Evolutionary conservation across 2,113 vertebrate genomes (phyloP).

Genomic region (Mellivora capensis): DNA sequence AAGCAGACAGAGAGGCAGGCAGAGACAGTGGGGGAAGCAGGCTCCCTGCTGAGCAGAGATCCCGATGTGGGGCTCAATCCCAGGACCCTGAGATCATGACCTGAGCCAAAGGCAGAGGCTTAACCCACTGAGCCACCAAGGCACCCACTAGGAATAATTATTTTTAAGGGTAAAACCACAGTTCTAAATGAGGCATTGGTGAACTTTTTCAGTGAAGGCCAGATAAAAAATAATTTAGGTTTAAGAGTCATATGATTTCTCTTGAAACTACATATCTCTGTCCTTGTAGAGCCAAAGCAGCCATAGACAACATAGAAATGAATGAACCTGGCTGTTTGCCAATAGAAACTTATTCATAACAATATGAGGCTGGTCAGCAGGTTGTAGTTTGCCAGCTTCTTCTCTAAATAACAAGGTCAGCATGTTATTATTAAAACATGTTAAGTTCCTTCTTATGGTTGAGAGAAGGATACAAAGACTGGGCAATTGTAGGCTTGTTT

Average conservation of each 20-base stretch:
- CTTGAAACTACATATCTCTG: neutral
- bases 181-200: neutral
- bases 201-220: neutral
- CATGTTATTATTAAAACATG: neutral
- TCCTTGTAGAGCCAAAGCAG: neutral
- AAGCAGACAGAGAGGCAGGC: neutral
- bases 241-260: neutral
- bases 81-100: neutral
- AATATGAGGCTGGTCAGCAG: neutral
- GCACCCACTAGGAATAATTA: neutral
- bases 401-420: neutral
- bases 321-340: neutral
- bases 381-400: neutral
- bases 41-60: neutral
- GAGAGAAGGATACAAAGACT: neutral
- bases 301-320: neutral
- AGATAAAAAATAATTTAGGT: neutral
- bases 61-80: accelerated
- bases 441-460: neutral
- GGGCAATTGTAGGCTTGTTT: neutral
- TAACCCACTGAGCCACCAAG: too few species aligned
- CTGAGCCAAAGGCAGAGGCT: too few species aligned
- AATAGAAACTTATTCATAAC: constrained; percentile 5
- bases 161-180: neutral
- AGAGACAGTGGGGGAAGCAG: neutral